Conservation (phyloP, 2,888 invertebrate species). For the Drosophila anomelani region DNA sequence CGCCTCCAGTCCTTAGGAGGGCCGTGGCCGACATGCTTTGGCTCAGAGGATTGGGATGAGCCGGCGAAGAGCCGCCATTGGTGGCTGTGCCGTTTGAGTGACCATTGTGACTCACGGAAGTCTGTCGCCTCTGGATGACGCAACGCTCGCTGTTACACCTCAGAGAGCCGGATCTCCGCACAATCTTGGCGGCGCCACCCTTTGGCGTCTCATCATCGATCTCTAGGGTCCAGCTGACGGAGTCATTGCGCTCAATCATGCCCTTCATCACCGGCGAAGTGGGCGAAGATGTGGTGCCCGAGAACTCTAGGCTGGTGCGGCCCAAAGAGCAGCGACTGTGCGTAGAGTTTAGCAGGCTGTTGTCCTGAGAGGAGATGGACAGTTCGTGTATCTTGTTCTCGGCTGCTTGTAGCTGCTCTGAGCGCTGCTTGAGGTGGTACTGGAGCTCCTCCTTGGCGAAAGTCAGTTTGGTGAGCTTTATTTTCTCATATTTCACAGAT, state of each 20-base stretch:
- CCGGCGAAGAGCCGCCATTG: conserved; percentile 45
- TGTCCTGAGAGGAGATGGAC: conserved; percentile 61
- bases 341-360: conserved; percentile 28
- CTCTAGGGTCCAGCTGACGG: conserved; percentile 94
- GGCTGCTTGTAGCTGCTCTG: conserved; percentile 87
- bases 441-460: conserved; percentile 95
- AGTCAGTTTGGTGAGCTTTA: conserved; percentile 91
- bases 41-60: conserved; percentile 81
- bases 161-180: conserved; percentile 88
- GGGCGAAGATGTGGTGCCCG: conserved; percentile 85
- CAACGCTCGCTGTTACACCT: conserved; percentile 85
- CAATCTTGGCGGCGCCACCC: conserved; percentile 89
- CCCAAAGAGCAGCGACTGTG: conserved; percentile 52
- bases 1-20: conserved; percentile 80
- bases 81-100: conserved; percentile 37
- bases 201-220: conserved; percentile 90
- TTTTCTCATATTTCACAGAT: conserved; percentile 90
- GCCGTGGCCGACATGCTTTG: conserved; percentile 86
- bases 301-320: conserved; percentile 51
- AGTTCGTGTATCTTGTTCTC: conserved; percentile 80
- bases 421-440: conserved; percentile 93
- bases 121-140: conserved; percentile 84
- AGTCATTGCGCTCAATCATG: conserved; percentile 93
- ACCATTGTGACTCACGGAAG: conserved; percentile 61
- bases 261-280: conserved; percentile 92